These are phyloP conservation scores for Metallyticus violacea DNA, from an alignment of 2,888 invertebrate genomes.

Conservation along the genomic window DNA sequence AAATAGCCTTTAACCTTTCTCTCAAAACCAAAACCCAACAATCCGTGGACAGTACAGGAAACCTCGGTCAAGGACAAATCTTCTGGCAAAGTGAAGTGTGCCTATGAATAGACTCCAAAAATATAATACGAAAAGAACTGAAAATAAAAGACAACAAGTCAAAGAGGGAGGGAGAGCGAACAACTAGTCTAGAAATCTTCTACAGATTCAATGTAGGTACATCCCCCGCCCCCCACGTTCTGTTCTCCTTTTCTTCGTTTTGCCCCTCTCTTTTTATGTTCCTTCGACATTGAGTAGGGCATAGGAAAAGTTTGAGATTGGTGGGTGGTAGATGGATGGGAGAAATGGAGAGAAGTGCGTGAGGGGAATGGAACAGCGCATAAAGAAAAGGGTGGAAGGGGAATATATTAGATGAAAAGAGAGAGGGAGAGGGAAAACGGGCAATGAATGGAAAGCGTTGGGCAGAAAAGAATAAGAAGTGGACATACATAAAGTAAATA, in stretches of 20 bases:
- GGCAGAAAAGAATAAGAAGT: background rate
- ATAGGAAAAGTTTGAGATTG: background rate
- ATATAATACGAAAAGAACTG: background rate
- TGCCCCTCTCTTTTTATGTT: background rate
- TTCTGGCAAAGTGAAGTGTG: background rate
- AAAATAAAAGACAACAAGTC: background rate
- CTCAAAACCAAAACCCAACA: background rate
- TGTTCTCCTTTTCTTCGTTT: background rate
- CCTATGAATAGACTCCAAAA: background rate
- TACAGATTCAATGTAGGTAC: background rate
- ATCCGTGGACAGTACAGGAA: background rate
- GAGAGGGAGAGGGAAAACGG: background rate
- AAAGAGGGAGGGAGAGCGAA: background rate
- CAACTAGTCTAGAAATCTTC: background rate
- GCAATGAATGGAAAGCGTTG: background rate
- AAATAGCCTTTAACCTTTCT: background rate
- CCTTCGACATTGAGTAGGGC: background rate
- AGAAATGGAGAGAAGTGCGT: background rate
- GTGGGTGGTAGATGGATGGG: background rate
- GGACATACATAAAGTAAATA: background rate
- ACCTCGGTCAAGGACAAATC: background rate
- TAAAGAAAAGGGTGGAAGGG: background rate
- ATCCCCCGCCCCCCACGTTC: too few relatives aligned
- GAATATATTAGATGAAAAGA: background rate
- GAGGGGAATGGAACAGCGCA: background rate